Evolutionary conservation across 37 sponge, comb jelly and placozoan species (phyloP), one percentile per base, ranked within the genome.

Genomic region (Axinella damicornis): DNA sequence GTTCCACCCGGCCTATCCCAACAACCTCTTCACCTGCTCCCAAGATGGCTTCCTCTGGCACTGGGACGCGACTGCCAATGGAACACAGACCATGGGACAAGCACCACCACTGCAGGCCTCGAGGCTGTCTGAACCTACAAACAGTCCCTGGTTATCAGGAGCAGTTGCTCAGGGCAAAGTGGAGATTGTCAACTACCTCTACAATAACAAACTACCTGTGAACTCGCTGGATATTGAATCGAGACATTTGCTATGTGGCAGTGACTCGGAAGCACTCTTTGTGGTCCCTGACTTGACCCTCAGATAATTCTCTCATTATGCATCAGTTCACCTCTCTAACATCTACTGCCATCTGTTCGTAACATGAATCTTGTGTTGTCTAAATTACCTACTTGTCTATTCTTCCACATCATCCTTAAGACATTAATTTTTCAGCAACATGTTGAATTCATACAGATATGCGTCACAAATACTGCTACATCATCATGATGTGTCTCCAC

Each of bases 11-110:
- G 20, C 31, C 31, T 56, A 85, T 13, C 95, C 95, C 31, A 79
- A 94, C 65, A 58, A 92, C 41, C 89, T 94, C 78, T 91, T 94
- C 85, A 88, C 89, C 20, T 88, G 92, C 64, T 94, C 92, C 37
- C 69, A 94, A 33, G 95, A 94, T 64, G 92, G 95, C n/a, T 65
- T 80, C 22, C 74, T 88, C 33, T 94, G 85, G 89, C 92, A 94
- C 83, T 94, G 95, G 95, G 89, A 83, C 53, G 92, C 66, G 14
- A 62, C 79, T 14, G 31, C 35, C 36, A 27, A 17, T n/a, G n/a
- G n/a, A n/a, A n/a, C n/a, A n/a, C n/a, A n/a, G n/a, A 46, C 46
- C 46, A 46, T 46, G 46, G 46, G 9, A 46, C 6, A 9, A 46
- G 46, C 46, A 46, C 4, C 46, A 4, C n/a, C n/a, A n/a, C n/a